Percentiles rank a stretch among this genome's conserved stretches.
Evolutionary conservation across 2,797 vertebrate genomes (phyloP).

Genomic region (Rhyacichthys aspro): DNA sequence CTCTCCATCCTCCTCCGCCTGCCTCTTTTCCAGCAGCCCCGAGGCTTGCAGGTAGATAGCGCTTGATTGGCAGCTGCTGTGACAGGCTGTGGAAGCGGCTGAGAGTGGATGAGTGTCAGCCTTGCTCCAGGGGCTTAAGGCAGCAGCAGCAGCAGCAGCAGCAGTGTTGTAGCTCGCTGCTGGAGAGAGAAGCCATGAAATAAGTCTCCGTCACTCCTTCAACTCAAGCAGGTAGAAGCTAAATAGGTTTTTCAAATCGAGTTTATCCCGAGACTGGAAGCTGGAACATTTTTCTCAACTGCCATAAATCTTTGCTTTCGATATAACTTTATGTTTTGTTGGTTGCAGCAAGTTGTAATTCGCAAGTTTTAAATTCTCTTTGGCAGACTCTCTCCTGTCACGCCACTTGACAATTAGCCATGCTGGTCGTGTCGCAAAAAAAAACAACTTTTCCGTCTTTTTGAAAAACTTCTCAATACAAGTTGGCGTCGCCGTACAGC

Average conservation of each 20-base stretch:
- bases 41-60: conserved; percentile 71
- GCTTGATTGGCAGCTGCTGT: conserved; percentile 72
- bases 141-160: conserved; percentile 24
- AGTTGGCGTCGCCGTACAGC: conserved; percentile 14
- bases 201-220: conserved; percentile 57
- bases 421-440: conserved; percentile 15
- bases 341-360: conserved; percentile 40
- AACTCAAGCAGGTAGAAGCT: conserved; percentile 65
- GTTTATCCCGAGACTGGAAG: conserved; percentile 65
- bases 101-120: conserved; percentile 74
- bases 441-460: conserved; percentile 16
- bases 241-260: conserved; percentile 71
- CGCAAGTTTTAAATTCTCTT: conserved; percentile 21
- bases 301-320: conserved; percentile 36
- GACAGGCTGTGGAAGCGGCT: conserved; percentile 68
- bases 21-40: conserved; percentile 54
- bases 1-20: conserved; percentile 41
- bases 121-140: conserved; percentile 71
- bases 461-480: conserved; percentile 48
- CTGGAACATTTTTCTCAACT: conserved; percentile 50
- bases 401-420: conserved; percentile 58
- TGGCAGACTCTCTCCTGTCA: conserved; percentile 33
- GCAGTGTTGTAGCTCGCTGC: conserved; percentile 52
- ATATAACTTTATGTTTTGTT: conserved; percentile 33
- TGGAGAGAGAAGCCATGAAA: conserved; percentile 60